Percentiles rank a stretch among this genome's conserved stretches.
Evolutionary conservation across 2,113 vertebrate genomes (phyloP).

Genomic region (Ageneiosus marmoratus): DNA sequence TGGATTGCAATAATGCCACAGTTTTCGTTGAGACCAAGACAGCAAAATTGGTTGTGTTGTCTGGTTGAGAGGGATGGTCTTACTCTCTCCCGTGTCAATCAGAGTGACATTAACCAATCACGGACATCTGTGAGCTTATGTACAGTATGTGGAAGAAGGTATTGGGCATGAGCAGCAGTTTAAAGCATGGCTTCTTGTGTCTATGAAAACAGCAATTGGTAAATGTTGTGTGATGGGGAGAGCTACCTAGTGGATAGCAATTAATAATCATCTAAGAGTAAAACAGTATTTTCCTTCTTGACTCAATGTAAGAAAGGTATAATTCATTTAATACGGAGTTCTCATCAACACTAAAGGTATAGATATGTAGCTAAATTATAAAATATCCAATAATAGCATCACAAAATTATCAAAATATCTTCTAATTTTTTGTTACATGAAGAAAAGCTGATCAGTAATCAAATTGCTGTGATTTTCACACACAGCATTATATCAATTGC

Average conservation of each 20-base stretch:
- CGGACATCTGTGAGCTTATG: neutral
- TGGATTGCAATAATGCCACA: neutral
- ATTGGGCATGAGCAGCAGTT: neutral
- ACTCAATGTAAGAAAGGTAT: neutral
- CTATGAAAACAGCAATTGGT: neutral
- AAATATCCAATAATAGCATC: neutral
- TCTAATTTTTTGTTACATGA: neutral
- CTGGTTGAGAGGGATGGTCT: neutral
- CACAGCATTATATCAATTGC: neutral
- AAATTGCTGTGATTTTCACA: neutral
- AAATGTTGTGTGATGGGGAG: neutral
- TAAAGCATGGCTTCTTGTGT: neutral
- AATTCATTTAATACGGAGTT: neutral
- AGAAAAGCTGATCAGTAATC: neutral
- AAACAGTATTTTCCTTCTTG: neutral
- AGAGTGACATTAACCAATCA: neutral
- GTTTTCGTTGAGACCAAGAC: neutral
- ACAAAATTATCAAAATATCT: neutral
- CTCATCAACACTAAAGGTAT: neutral
- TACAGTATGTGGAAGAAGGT: neutral
- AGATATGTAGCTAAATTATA: neutral
- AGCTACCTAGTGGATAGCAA: too few species aligned
- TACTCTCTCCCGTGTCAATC: neutral
- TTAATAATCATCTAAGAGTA: neutral
- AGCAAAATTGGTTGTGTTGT: neutral